Base-by-base conservation (phyloP, 2,797 vertebrate species). In the Spinibarbus caldwelli region DNA sequence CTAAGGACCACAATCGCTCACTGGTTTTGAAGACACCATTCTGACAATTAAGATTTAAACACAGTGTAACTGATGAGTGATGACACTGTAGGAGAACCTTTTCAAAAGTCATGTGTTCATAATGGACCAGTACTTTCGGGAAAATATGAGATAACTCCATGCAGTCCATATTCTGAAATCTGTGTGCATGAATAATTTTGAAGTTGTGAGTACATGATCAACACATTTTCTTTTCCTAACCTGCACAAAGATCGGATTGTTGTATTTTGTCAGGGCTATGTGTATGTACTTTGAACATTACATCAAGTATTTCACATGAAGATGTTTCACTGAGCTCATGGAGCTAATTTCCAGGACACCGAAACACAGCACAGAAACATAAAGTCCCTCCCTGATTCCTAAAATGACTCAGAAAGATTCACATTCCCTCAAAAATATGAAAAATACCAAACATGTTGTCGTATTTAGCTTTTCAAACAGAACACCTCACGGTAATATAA, bases 231-330 rank as follows among this genome's bases (percentile, higher is more conserved):
- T 52, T 68, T 66, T 67, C 12, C 41, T 54, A 43, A 59, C 19
- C 8, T 49, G 38, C 54, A 85, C 84, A 85, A 73, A 85, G 77
- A 49, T 41, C 15, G 31, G 7, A 34, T 78, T 78, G 84, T 52
- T 80, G n/a, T 64, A 64, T 72, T 85, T 85, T 59, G 41, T 85
- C 77, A 47, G 54, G 77, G 54, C 23, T 73, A 41, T 73, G 82
- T 66, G 72, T 67, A 57, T 84, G 64, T 84, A 62, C 84, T 85
- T 62, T 85, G 77, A 64, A 43, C 31, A 66, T 85, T 78, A 72
- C 83, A 62, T 79, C 29, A 85, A 85, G 83, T 68, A 79, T 85
- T 85, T 80, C 76, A 71, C 83, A 85, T 47, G 41, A 85, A 79
- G 64, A 66, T 79, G 83, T 85, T 62, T 85, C 41, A 80, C 67